Base-by-base conservation (phyloP, 2,888 invertebrate genomes). In the Agrilus cyanescens region DNA sequence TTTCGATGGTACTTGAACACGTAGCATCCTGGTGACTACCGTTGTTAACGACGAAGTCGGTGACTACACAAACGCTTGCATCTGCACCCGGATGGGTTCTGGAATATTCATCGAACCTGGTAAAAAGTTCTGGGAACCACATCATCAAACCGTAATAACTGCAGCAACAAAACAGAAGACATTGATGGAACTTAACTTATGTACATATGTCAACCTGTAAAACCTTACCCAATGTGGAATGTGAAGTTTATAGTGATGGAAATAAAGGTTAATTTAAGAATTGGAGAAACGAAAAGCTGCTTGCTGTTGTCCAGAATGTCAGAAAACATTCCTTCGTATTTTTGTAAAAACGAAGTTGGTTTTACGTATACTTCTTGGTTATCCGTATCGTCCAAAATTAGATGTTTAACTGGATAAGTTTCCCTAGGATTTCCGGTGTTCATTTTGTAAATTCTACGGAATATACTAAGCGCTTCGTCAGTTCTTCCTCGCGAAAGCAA, bases 81-180 rank as follows among this genome's bases (percentile, higher is more conserved):
- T 75, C 72, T 37, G 72, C 70, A 53, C 75, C 77, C 39, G 82
- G 80, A 66, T 83, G 78, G 29, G 72, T 69, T 40, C 75, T 72
- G 39, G 79, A 75, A 69, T 76, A 89, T 62, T 85, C 85, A 67
- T 88, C 86, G 64, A 87, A 88, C 37, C 91, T 82, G 63, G 85
- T 87, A 69, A 93, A 94, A 60, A 94, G 74, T 68, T 93, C 91
- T 0, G 93, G 93, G 69, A 93, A 91, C 94, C 94, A 94, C 87
- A 94, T 89, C 87, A 90, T 90, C 41, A 94, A 72, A 33, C 93
- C 93, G 64, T 94, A 94, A 66, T 91, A 94, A 43, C 86, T 83
- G 66, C 8, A 65, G 66, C 8, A 65, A 56, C 37, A 40, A 41
- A 48, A 25, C 29, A 31, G n/a, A n/a, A 12, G 12, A 43, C n/a